phyloP scores from a whole-genome alignment of 92 coral and sea anemone species.

The Anthopleura xanthogrammica region DNA sequence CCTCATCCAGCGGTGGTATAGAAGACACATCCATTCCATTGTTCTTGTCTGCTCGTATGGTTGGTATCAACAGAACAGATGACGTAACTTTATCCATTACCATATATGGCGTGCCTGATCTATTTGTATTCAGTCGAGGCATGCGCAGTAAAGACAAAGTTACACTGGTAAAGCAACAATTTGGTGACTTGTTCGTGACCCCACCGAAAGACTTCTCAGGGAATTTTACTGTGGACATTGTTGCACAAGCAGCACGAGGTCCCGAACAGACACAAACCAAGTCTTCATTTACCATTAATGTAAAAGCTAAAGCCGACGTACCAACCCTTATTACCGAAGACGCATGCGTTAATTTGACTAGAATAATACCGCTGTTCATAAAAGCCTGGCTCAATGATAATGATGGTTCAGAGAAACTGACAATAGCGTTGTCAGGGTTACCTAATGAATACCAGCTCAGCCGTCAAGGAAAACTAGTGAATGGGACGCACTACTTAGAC shows the following conservation, averaged over 20 bases:
- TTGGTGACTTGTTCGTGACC: constrained; percentile 51
- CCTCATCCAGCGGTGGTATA: constrained; percentile 37
- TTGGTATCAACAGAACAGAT: constrained; percentile 22
- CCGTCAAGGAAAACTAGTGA: constrained; percentile 8
- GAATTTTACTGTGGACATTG: constrained; percentile 27
- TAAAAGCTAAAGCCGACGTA: constrained; percentile 51
- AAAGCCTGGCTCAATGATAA: constrained; percentile 20
- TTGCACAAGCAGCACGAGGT: constrained; percentile 31
- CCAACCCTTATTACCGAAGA: constrained; percentile 38
- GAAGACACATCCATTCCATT: constrained; percentile 51
- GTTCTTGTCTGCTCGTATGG: constrained; percentile 46
- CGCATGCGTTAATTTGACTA: constrained; percentile 42
- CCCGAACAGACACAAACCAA: constrained; percentile 8
- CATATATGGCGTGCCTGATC: constrained; percentile 46
- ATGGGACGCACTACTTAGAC: neutral
- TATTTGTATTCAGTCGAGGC: constrained; percentile 49
- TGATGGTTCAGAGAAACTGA: constrained; percentile 63
- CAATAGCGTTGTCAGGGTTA: constrained; percentile 39
- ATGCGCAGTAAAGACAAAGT: constrained; percentile 13
- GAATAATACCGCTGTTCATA: constrained; percentile 42
- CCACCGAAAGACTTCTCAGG: constrained; percentile 59
- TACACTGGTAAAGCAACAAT: constrained; percentile 27
- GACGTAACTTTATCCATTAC: constrained; percentile 30
- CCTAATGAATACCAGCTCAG: constrained; percentile 44
- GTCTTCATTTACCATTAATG: constrained; percentile 25